Evolutionary conservation across 2,888 invertebrate genomes (phyloP).

Genomic region (Polyploca ridens): DNA sequence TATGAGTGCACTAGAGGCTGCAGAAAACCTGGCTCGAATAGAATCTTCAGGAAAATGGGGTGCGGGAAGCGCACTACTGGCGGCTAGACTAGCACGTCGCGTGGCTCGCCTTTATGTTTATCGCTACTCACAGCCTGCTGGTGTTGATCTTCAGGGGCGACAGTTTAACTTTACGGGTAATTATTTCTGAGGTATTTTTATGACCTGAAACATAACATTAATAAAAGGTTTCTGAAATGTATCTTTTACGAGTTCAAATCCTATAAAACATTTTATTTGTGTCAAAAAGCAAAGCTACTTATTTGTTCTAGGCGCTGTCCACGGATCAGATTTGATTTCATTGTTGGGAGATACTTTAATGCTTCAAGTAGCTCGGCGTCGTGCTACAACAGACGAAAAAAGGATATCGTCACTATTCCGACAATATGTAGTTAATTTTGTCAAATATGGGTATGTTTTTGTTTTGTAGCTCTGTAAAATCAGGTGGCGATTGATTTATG

Average conservation of each 20-base stretch:
- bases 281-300: no score
- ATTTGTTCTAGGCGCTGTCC: constrained; percentile 82
- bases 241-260: no score
- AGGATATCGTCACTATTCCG: constrained; percentile 67
- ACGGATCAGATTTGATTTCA: constrained; percentile 87
- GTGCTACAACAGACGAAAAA: constrained; percentile 85
- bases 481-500: no score
- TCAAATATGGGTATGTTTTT: constrained; percentile 71
- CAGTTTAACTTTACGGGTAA: constrained; percentile 81
- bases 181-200: constrained; percentile 5
- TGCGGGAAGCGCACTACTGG: constrained; percentile 83
- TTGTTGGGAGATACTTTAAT: constrained; percentile 87
- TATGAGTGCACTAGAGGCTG: constrained; percentile 60
- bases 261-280: no score
- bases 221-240: no score
- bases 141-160: constrained; percentile 71
- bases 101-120: constrained; percentile 83
- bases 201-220: background rate
- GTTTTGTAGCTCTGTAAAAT: no score
- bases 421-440: constrained; percentile 68
- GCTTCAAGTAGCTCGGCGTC: constrained; percentile 87
- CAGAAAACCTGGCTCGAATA: constrained; percentile 79
- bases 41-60: constrained; percentile 85
- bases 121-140: constrained; percentile 78
- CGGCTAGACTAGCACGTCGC: constrained; percentile 77